These are phyloP conservation scores for Drosophila sulfurigaster DNA, from an alignment of 1,140 invertebrate species.

Conservation along the genomic window DNA sequence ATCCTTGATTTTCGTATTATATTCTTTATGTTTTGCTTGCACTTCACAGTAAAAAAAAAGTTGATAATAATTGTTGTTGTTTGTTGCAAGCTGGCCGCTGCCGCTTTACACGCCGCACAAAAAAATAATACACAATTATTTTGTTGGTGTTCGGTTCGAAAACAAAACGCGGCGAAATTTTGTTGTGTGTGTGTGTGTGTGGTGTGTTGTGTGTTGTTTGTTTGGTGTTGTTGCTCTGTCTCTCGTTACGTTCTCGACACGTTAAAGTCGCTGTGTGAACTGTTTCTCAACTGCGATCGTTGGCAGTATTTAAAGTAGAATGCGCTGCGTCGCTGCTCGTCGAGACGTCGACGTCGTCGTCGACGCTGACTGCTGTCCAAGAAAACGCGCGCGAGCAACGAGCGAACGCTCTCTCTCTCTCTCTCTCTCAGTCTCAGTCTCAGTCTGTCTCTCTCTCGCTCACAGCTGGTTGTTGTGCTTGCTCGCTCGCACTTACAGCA, in stretches of 20 bases:
- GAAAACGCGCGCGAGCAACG: background rate
- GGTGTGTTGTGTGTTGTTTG: too few relatives aligned
- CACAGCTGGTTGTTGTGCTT: slow-evolving; percentile 2
- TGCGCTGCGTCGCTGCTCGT: slow-evolving; percentile 63
- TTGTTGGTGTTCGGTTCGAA: slow-evolving; percentile 7
- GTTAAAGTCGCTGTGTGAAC: slow-evolving; percentile 84
- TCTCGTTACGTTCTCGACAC: slow-evolving; percentile 77
- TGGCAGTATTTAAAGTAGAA: slow-evolving; percentile 84
- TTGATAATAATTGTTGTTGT: background rate
- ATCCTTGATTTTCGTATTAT: slow-evolving; percentile 35
- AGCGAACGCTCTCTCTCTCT: background rate
- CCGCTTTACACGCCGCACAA: slow-evolving; percentile 34
- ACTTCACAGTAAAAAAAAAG: slow-evolving; percentile 37
- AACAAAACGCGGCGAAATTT: slow-evolving; percentile 32
- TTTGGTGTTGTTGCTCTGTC: background rate
- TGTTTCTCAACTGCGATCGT: slow-evolving; percentile 84
- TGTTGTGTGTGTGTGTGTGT: background rate
- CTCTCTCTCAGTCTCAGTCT: too few relatives aligned
- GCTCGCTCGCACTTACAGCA: slow-evolving; percentile 42
- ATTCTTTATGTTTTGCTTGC: background rate
- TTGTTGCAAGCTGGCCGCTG: slow-evolving; percentile 33
- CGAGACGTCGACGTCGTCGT: slow-evolving; percentile 35
- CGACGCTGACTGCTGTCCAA: slow-evolving; percentile 23
- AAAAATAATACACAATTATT: slow-evolving; percentile 31
- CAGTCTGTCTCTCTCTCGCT: slow-evolving; percentile 2